phyloP scores from a whole-genome alignment of 2,797 vertebrate genomes.

The Rhyacichthys aspro region DNA sequence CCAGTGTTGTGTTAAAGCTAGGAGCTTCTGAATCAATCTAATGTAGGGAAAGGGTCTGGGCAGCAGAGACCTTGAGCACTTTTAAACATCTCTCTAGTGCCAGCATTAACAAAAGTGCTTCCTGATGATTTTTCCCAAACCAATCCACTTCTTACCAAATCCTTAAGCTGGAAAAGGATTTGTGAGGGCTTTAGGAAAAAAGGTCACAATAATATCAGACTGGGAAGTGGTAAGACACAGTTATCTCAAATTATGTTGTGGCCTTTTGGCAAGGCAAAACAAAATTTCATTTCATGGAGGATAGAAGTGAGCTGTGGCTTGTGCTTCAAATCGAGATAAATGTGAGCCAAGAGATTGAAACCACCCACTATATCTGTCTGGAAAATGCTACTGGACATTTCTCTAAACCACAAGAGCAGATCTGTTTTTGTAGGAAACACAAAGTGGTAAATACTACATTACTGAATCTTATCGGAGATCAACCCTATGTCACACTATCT shows the following conservation, averaged over 20 bases:
- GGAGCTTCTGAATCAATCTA: conserved; percentile 73
- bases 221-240: conserved; percentile 46
- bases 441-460: conserved; percentile 26
- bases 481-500: conserved; percentile 22
- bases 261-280: conserved; percentile 60
- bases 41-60: conserved; percentile 71
- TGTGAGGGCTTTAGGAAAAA: conserved; percentile 64
- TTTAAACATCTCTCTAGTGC: conserved; percentile 63
- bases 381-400: background rate
- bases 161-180: conserved; percentile 73
- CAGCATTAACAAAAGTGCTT: conserved; percentile 71
- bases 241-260: conserved; percentile 72
- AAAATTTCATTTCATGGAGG: conserved; percentile 57
- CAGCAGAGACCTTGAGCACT: conserved; percentile 59
- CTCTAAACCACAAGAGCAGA: background rate
- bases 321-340: conserved; percentile 51
- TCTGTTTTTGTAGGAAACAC: conserved; percentile 12
- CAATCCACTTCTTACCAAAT: conserved; percentile 69
- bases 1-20: conserved; percentile 68
- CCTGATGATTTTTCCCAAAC: conserved; percentile 46
- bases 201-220: conserved; percentile 73
- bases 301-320: conserved; percentile 33
- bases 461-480: conserved; percentile 25
- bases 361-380: conserved; percentile 10
- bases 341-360: conserved; percentile 17